phyloP scores from a whole-genome alignment of 1,140 invertebrate species.

The Procambarus virginalis region DNA sequence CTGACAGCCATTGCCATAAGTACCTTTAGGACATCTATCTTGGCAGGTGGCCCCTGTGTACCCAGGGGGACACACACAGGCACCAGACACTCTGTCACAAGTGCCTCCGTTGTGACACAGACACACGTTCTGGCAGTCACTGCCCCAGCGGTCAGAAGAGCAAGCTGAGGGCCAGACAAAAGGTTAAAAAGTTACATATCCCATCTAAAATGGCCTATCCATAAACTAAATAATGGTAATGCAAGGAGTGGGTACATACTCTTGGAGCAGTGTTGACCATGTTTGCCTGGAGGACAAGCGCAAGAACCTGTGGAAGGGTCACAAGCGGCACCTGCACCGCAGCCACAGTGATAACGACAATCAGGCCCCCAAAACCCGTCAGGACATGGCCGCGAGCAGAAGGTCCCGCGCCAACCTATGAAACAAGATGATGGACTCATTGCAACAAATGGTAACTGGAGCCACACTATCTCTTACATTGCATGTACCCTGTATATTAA shows the following conservation, averaged over 20 bases:
- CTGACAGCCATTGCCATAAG: constrained; percentile 87
- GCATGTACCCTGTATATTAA: no score
- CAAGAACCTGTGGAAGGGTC: constrained; percentile 85
- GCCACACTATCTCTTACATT: no score
- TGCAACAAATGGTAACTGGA: no score
- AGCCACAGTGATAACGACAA: constrained; percentile 85
- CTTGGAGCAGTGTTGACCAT: constrained; percentile 85
- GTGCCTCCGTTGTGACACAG: constrained; percentile 82
- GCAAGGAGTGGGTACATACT: constrained; percentile 73
- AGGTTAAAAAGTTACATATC: constrained; percentile 63
- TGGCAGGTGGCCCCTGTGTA: constrained; percentile 88
- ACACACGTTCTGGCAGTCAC: constrained; percentile 83
- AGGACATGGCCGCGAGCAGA: constrained; percentile 83
- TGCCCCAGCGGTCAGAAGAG: constrained; percentile 81
- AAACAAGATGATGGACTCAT: constrained; percentile 30
- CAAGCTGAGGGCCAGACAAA: constrained; percentile 77
- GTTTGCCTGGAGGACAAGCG: constrained; percentile 85
- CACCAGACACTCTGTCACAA: constrained; percentile 85
- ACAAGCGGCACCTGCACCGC: constrained; percentile 81
- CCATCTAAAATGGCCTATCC: no score
- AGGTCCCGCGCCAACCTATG: constrained; percentile 85
- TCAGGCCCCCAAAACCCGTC: constrained; percentile 82
- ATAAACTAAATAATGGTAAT: background rate
- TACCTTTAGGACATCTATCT: constrained; percentile 83
- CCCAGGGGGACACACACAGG: constrained; percentile 87